phyloP scores from a whole-genome alignment of 53 echinoderm and acorn worm species.

The Paelopatides confundens region DNA sequence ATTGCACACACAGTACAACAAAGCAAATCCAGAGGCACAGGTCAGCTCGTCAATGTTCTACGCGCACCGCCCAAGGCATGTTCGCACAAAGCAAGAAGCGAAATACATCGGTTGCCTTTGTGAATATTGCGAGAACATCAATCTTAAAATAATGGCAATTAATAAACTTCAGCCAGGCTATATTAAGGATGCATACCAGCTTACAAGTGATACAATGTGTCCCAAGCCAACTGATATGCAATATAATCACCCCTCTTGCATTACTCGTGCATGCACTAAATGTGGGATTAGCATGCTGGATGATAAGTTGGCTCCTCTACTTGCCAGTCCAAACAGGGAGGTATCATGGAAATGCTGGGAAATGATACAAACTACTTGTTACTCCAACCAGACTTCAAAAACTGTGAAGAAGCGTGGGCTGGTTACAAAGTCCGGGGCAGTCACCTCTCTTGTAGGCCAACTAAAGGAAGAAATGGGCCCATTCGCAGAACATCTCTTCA shows the following conservation, averaged over 20 bases:
- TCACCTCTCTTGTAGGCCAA: neutral
- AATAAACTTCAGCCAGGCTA: slow-evolving; percentile 43
- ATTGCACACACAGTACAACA: slow-evolving; percentile 45
- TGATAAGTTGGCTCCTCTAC: slow-evolving; percentile 18
- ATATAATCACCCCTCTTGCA: slow-evolving; percentile 52
- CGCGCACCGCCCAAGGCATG: slow-evolving; percentile 53
- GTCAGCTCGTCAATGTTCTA: slow-evolving; percentile 51
- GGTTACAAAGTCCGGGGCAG: neutral
- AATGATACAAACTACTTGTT: slow-evolving; percentile 16
- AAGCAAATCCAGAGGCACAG: slow-evolving; percentile 43
- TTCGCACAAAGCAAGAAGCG: slow-evolving; percentile 36
- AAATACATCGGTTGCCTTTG: slow-evolving; percentile 72
- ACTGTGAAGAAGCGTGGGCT: neutral
- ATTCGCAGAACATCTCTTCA: slow-evolving; percentile 55
- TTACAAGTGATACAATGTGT: slow-evolving; percentile 53
- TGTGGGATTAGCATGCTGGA: slow-evolving; percentile 59
- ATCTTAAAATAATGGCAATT: slow-evolving; percentile 54
- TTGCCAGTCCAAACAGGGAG: neutral
- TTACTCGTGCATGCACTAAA: slow-evolving; percentile 38
- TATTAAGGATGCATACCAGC: slow-evolving; percentile 45
- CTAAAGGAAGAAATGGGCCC: slow-evolving; percentile 37
- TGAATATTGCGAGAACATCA: slow-evolving; percentile 71
- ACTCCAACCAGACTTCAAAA: neutral
- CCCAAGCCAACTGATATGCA: slow-evolving; percentile 24
- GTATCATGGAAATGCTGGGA: slow-evolving; percentile 52